phyloP scores from a whole-genome alignment of 2,797 vertebrate genomes.

The Oreonectes daqikongensis region DNA sequence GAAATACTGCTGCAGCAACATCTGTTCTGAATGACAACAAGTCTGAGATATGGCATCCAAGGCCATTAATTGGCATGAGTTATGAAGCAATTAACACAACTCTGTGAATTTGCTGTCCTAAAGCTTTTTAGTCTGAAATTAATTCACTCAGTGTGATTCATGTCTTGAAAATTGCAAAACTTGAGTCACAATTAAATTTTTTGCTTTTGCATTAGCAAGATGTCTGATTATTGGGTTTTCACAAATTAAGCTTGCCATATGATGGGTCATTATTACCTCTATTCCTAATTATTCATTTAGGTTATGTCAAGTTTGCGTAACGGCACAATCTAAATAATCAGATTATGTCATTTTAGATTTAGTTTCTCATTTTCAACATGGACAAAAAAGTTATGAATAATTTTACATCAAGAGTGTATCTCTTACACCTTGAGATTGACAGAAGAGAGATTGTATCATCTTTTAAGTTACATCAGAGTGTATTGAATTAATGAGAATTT shows the following conservation, averaged over 20 bases:
- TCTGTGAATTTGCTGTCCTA: constrained; percentile 29
- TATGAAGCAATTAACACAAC: constrained; percentile 38
- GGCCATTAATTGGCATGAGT: constrained; percentile 38
- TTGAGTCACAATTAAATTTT: constrained; percentile 14
- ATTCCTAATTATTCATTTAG: neutral
- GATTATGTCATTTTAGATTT: neutral
- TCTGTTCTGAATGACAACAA: constrained; percentile 45
- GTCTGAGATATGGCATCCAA: constrained; percentile 30
- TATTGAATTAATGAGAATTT: constrained; percentile 35
- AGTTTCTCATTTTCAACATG: neutral
- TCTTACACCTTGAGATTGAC: constrained; percentile 12
- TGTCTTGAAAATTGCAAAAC: constrained; percentile 30
- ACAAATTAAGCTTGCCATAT: neutral
- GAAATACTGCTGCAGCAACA: constrained; percentile 21
- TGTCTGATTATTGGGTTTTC: neutral
- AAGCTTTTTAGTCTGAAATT: constrained; percentile 30
- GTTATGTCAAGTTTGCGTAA: neutral
- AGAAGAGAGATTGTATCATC: neutral
- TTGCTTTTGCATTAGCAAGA: neutral
- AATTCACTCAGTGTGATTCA: constrained; percentile 25
- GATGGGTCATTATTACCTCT: neutral
- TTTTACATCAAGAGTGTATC: neutral
- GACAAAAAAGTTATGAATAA: neutral
- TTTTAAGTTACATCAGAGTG: constrained; percentile 22
- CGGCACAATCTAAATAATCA: constrained; percentile 1